Conservation (phyloP, 2,113 vertebrate genomes). For the Oceanites oceanicus region DNA sequence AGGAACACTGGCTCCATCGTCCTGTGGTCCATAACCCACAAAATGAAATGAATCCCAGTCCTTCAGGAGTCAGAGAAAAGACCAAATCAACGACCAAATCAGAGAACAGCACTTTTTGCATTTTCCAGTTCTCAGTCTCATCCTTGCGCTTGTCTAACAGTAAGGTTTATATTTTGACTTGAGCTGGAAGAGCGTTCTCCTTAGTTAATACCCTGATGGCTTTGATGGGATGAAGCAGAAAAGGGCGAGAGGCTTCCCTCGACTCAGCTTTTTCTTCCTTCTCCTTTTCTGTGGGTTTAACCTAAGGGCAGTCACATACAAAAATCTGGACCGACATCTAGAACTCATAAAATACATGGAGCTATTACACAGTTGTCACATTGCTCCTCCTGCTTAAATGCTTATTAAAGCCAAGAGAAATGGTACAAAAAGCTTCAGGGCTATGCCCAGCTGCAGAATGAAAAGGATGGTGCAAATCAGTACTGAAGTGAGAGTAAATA, state of each 20-base stretch:
- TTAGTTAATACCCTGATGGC: not conserved
- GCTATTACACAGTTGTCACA: not conserved
- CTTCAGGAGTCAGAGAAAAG: not conserved
- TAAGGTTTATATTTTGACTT: not conserved
- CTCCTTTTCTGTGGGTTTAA: not conserved
- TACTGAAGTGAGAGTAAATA: not conserved
- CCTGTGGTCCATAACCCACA: not conserved
- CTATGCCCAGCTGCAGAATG: not conserved
- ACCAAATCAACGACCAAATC: not conserved
- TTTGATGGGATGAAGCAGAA: conserved; percentile 19
- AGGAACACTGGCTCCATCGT: rapidly evolving
- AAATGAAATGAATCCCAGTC: rapidly evolving
- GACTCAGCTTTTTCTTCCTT: not conserved
- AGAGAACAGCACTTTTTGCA: not conserved
- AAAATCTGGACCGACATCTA: not conserved
- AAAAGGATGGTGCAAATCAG: not conserved
- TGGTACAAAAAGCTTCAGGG: not conserved
- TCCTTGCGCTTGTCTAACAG: not conserved
- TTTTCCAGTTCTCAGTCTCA: not conserved
- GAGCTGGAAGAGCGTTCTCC: not conserved
- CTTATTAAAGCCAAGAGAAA: not conserved
- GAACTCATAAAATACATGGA: not conserved
- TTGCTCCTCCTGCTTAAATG: not conserved
- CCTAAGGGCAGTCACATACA: not conserved
- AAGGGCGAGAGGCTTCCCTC: not conserved